These are phyloP conservation scores for Microcebus ravelobensis DNA, from an alignment of 2,113 vertebrate species.

Conservation along the genomic window DNA sequence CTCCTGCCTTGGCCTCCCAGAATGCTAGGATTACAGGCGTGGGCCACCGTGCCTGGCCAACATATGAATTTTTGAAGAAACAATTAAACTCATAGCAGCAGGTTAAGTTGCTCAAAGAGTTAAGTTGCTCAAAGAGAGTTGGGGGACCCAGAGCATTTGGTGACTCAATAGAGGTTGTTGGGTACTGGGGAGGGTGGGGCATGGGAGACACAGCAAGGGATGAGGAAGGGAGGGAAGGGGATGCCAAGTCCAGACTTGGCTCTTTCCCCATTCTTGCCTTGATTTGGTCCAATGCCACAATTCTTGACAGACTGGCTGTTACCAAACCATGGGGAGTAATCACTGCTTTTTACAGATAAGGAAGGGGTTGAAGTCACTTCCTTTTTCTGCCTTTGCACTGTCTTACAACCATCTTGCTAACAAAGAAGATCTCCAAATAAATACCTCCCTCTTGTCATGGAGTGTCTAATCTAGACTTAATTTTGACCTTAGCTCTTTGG, in stretches of 20 bases:
- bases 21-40: too few relatives aligned
- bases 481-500: slow-evolving; percentile 68
- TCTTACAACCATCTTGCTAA: slow-evolving; percentile 52
- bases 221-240: neutral
- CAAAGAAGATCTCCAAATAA: slow-evolving; percentile 50
- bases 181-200: neutral
- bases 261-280: neutral
- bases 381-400: slow-evolving; percentile 44
- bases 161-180: neutral
- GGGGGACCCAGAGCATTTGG: neutral
- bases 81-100: neutral
- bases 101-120: neutral
- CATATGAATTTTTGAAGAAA: neutral
- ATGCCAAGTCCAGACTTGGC: slow-evolving; percentile 39
- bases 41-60: neutral
- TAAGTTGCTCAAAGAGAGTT: neutral
- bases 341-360: slow-evolving; percentile 62
- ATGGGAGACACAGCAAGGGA: neutral
- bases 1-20: too few relatives aligned
- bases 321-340: slow-evolving; percentile 54
- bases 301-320: slow-evolving; percentile 41
- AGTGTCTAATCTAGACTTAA: slow-evolving; percentile 44
- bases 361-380: slow-evolving; percentile 70
- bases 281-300: slow-evolving; percentile 22
- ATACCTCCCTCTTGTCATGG: slow-evolving; percentile 44